phyloP scores from a whole-genome alignment of 2,888 invertebrate species.

The Agrotis puta region DNA sequence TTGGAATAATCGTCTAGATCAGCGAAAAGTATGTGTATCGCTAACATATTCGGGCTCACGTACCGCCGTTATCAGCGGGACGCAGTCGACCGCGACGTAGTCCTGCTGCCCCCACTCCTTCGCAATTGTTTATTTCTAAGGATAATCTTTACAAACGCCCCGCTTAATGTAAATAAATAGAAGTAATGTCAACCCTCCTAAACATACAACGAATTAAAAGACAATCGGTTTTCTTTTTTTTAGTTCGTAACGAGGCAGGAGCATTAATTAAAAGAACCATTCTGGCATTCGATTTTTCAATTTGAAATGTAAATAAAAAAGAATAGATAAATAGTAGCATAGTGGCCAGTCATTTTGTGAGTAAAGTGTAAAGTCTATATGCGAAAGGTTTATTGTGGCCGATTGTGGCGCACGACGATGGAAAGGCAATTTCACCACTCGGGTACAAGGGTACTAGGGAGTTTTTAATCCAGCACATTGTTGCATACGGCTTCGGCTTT shows the following conservation, averaged over 20 bases:
- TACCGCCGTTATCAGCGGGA: constrained; percentile 76
- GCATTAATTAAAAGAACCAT: background rate
- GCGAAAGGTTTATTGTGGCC: constrained; percentile 16
- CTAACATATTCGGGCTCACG: constrained; percentile 86
- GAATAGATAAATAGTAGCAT: constrained; percentile 6
- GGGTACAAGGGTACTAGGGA: constrained; percentile 20
- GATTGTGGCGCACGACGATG: constrained; percentile 21
- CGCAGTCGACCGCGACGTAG: constrained; percentile 70
- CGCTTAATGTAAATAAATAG: constrained; percentile 68
- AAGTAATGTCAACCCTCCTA: constrained; percentile 51
- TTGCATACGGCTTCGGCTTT: constrained; percentile 25
- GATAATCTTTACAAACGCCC: constrained; percentile 81
- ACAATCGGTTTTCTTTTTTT: constrained; percentile 40
- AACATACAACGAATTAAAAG: constrained; percentile 43
- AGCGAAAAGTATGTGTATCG: constrained; percentile 78
- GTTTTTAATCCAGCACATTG: constrained; percentile 42
- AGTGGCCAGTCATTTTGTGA: constrained; percentile 26
- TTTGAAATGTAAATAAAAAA: constrained; percentile 32
- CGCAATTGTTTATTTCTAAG: constrained; percentile 82
- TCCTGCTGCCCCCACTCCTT: constrained; percentile 62
- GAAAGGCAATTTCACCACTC: constrained; percentile 44
- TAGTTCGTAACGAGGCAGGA: constrained; percentile 11
- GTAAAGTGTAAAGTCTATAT: constrained; percentile 34
- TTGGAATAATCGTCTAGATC: constrained; percentile 69
- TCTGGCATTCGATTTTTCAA: constrained; percentile 36